A percentile compares a stretch with the other conserved stretches of the same genome.
These are phyloP conservation scores for Hippocampus mohnikei DNA, from an alignment of 2,113 vertebrate genomes.

Conservation along the genomic window DNA sequence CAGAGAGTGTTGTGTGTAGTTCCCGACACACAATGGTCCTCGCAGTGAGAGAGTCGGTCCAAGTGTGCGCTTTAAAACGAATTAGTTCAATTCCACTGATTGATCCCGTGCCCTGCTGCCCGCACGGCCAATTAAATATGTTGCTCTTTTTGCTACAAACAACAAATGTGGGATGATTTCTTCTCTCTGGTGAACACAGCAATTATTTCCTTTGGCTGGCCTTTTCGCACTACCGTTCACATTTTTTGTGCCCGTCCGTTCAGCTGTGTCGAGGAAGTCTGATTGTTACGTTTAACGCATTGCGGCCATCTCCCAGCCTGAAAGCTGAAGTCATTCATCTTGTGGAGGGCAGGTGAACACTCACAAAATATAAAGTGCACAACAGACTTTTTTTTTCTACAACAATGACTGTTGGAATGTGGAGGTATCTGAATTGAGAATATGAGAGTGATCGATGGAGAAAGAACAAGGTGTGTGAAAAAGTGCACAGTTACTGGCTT, in stretches of 20 bases:
- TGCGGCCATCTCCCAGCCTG: slow-evolving; percentile 42
- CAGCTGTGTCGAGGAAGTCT: slow-evolving; percentile 29
- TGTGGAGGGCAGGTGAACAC: slow-evolving; percentile 47
- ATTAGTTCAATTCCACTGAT: slow-evolving; percentile 26
- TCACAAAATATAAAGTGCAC: slow-evolving; percentile 43
- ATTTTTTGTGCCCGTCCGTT: slow-evolving; percentile 41
- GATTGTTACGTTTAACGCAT: slow-evolving; percentile 49
- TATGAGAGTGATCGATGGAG: slow-evolving; percentile 27
- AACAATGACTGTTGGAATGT: slow-evolving; percentile 19
- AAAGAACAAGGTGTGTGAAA: slow-evolving; percentile 15
- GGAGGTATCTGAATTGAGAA: slow-evolving; percentile 18
- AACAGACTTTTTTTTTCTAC: slow-evolving; percentile 54
- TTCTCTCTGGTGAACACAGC: slow-evolving; percentile 46
- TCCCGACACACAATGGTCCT: neutral
- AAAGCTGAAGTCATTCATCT: slow-evolving; percentile 50
- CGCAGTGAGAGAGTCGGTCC: neutral
- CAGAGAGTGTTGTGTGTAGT: neutral
- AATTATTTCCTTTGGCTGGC: slow-evolving; percentile 52
- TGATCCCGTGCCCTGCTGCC: slow-evolving; percentile 24
- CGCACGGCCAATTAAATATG: slow-evolving; percentile 34
- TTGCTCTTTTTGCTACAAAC: slow-evolving; percentile 37
- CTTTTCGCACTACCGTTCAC: slow-evolving; percentile 50
- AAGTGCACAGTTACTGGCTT: slow-evolving; percentile 11
- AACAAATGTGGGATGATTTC: slow-evolving; percentile 39
- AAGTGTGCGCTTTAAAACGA: slow-evolving; percentile 20